Evolutionary conservation across 2,113 vertebrate genomes (phyloP).

Genomic region (Perognathus longimembris): DNA sequence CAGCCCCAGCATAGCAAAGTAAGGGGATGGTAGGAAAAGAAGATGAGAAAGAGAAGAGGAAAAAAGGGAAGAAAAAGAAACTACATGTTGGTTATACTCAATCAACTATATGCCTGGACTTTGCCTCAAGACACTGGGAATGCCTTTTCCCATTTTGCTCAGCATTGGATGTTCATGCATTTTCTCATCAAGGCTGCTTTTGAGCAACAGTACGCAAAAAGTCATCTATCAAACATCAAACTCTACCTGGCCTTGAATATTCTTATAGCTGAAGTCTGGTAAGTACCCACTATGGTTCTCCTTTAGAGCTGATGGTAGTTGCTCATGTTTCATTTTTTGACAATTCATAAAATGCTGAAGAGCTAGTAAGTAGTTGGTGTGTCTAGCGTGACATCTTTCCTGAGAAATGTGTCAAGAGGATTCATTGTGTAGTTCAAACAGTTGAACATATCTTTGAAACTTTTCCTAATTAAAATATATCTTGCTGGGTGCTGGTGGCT

Average conservation of each 20-base stretch:
- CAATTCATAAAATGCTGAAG: neutral
- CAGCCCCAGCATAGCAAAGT: too few relatives aligned
- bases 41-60: too few relatives aligned
- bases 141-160: constrained; percentile 14
- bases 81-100: neutral
- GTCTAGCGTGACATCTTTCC: constrained; percentile 44
- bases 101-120: neutral
- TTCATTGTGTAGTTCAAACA: neutral
- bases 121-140: neutral
- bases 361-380: neutral
- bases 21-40: too few relatives aligned
- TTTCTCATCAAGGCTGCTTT: neutral
- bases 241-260: too few relatives aligned
- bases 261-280: neutral
- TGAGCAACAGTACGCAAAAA: constrained; percentile 3
- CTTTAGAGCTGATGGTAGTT: neutral
- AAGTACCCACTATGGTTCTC: neutral
- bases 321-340: neutral
- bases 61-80: too few relatives aligned
- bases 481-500: too few relatives aligned
- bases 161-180: neutral
- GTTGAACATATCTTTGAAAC: neutral
- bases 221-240: neutral
- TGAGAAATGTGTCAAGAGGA: constrained; percentile 14
- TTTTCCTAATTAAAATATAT: constrained; percentile 1